Conservation (phyloP, 1,140 invertebrate species). For the Pseudoatta argentina region DNA sequence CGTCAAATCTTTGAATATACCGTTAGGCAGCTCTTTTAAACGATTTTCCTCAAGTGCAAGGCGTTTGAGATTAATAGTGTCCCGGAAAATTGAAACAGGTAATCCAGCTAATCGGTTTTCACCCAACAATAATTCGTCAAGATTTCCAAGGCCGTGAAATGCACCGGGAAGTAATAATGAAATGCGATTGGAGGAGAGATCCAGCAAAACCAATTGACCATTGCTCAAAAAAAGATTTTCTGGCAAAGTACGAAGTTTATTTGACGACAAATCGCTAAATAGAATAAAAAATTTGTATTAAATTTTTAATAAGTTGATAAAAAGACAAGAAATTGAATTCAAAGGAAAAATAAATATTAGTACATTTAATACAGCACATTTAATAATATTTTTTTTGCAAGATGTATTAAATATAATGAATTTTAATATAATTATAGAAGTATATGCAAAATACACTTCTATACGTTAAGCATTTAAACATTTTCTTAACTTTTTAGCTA, state of each 20-base stretch:
- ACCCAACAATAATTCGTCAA: slow-evolving; percentile 87
- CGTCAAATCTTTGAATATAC: slow-evolving; percentile 86
- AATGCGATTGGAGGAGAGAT: slow-evolving; percentile 86
- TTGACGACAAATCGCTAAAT: slow-evolving; percentile 90
- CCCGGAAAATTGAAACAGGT: slow-evolving; percentile 88
- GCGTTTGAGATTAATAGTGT: slow-evolving; percentile 88
- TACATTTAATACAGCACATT: neutral
- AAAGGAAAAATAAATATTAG: neutral
- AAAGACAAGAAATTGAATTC: neutral
- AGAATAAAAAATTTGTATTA: slow-evolving; percentile 28
- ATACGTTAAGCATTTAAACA: neutral
- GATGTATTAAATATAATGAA: neutral
- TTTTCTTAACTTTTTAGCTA: neutral
- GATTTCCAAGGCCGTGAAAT: slow-evolving; percentile 81
- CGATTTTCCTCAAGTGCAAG: slow-evolving; percentile 91
- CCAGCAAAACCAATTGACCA: slow-evolving; percentile 82
- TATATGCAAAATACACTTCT: neutral
- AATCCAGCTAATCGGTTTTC: slow-evolving; percentile 84
- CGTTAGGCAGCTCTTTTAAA: slow-evolving; percentile 87
- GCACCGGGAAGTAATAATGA: slow-evolving; percentile 79
- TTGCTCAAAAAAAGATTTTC: slow-evolving; percentile 83
- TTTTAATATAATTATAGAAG: neutral
- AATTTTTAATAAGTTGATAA: neutral
- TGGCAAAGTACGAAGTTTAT: slow-evolving; percentile 89
- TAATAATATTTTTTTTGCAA: neutral